Percentiles rank a stretch among this genome's conserved stretches.
phyloP scores from a whole-genome alignment of 2,797 vertebrate species.

The Hypotaenidia philippensis region DNA sequence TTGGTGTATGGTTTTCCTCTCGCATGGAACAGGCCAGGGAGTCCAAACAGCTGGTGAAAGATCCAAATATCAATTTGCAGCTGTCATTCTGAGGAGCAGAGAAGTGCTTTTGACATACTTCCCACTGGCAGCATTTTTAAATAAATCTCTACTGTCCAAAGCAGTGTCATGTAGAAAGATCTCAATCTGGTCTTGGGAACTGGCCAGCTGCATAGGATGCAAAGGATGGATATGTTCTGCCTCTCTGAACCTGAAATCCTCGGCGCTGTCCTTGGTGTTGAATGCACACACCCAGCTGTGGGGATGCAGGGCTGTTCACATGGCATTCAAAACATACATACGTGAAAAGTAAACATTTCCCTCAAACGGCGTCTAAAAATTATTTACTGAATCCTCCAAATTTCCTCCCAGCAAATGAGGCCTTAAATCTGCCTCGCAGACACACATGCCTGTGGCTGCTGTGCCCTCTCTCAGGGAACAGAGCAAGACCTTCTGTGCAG shows the following conservation, averaged over 20 bases:
- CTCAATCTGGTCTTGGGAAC: neutral
- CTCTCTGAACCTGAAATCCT: neutral
- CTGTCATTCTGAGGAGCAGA: neutral
- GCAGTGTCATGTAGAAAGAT: neutral
- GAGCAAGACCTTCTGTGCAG: neutral
- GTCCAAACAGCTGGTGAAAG: neutral
- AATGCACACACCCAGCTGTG: neutral
- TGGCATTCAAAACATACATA: neutral
- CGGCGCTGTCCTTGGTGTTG: accelerated
- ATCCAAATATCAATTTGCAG: neutral
- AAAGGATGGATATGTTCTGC: neutral
- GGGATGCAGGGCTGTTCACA: neutral
- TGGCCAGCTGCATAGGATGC: neutral
- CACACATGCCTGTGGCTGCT: accelerated
- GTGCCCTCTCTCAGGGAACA: neutral
- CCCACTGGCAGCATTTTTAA: neutral
- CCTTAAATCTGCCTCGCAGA: neutral
- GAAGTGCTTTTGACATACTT: neutral
- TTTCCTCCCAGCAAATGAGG: neutral
- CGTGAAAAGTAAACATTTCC: neutral
- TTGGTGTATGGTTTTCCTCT: neutral
- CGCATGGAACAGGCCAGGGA: neutral
- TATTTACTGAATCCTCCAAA: neutral
- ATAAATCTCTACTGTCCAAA: conserved; percentile 19
- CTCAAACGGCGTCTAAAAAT: neutral